Percentiles rank a stretch among this genome's conserved stretches.
phyloP scores from a whole-genome alignment of 2,888 invertebrate genomes.

The Leptura quadrifasciata region DNA sequence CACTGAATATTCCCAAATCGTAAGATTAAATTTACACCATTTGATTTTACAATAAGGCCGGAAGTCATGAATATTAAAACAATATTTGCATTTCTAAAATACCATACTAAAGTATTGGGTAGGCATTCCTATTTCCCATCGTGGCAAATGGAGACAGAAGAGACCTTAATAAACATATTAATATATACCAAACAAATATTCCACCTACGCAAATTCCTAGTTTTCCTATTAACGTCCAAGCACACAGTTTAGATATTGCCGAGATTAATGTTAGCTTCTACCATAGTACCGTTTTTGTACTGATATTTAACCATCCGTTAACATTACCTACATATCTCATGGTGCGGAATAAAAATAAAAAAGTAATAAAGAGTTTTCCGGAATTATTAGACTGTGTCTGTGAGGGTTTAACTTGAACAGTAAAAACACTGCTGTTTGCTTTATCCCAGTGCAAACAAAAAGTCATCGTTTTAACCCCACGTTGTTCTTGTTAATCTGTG shows the following conservation, averaged over 20 bases:
- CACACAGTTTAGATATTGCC: not conserved
- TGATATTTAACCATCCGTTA: not conserved
- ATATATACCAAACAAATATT: not conserved
- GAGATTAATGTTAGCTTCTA: constrained; percentile 12
- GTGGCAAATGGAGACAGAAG: constrained; percentile 8
- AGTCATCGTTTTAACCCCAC: not conserved
- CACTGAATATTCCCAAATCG: constrained; percentile 2
- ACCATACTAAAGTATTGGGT: not conserved
- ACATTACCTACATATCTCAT: not conserved
- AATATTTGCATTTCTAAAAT: not conserved
- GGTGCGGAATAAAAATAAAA: not conserved
- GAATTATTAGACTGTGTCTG: constrained; percentile 2
- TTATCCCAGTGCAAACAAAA: not conserved
- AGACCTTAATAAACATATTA: not conserved
- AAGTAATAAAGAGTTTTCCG: constrained; percentile 1
- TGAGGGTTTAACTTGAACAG: not conserved
- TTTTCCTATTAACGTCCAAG: constrained; percentile 13
- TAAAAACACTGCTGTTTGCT: not conserved
- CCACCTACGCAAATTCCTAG: constrained; percentile 9
- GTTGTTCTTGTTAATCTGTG: not conserved
- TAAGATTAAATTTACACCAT: constrained; percentile 4
- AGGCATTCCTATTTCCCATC: not conserved
- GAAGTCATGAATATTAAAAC: not conserved
- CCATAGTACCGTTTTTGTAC: not conserved
- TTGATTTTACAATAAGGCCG: not conserved